Evolutionary conservation across 2,797 vertebrate species (phyloP).

Genomic region (Mycteria americana): DNA sequence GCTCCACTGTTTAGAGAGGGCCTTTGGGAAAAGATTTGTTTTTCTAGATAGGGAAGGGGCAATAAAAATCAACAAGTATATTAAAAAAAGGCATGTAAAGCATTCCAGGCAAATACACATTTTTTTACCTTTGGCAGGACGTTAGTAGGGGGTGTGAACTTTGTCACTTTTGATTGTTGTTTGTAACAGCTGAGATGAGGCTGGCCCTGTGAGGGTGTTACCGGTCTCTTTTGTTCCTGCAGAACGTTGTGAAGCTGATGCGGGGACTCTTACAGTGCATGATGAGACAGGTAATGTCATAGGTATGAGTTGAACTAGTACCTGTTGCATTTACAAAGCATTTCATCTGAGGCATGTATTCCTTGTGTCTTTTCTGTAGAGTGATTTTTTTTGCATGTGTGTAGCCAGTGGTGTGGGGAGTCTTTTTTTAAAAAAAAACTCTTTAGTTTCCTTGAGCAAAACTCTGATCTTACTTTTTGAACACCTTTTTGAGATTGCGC

Average conservation of each 20-base stretch:
- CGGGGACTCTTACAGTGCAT: slow-evolving; percentile 95
- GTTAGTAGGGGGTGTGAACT: neutral
- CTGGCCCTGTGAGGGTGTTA: neutral
- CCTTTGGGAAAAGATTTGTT: neutral
- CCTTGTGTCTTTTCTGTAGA: neutral
- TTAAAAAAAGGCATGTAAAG: neutral
- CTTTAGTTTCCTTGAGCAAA: neutral
- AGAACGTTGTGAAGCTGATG: slow-evolving; percentile 99
- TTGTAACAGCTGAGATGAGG: neutral
- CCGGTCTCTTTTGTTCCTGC: slow-evolving; percentile 57
- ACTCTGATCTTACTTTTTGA: neutral
- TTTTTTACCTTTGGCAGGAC: neutral
- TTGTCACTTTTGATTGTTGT: neutral
- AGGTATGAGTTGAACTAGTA: neutral
- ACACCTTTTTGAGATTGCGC: neutral
- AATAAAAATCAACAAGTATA: neutral
- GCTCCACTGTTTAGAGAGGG: neutral
- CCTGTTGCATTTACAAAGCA: neutral
- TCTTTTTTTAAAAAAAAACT: neutral
- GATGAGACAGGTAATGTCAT: slow-evolving; percentile 92
- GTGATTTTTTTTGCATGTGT: accelerated
- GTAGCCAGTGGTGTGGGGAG: neutral
- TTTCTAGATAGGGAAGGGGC: neutral
- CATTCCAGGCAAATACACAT: accelerated
- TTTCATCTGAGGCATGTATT: neutral